A percentile compares a stretch with the other conserved stretches of the same genome.
These are phyloP conservation scores for Drosophila seguyi DNA, from an alignment of 1,140 invertebrate species.

Conservation along the genomic window DNA sequence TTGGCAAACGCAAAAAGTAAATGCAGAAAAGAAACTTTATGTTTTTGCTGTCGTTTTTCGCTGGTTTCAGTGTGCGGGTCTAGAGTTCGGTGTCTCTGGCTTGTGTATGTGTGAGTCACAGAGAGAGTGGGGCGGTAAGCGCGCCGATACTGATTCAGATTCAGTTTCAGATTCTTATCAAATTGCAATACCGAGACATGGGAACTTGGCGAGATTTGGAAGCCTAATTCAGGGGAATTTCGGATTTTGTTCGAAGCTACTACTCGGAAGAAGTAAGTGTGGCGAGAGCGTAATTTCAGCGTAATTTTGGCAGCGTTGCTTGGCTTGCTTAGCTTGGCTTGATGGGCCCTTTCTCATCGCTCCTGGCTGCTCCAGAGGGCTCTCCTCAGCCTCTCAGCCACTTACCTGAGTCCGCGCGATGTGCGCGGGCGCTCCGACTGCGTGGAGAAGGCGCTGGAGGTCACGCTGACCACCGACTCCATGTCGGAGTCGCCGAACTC, in stretches of 20 bases:
- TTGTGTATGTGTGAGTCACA: constrained; percentile 27
- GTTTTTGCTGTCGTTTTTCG: constrained; percentile 65
- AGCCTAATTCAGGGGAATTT: constrained; percentile 62
- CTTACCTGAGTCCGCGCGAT: constrained; percentile 90
- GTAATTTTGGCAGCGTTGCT: constrained; percentile 65
- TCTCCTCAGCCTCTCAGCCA: constrained; percentile 24
- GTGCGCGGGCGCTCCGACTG: constrained; percentile 94
- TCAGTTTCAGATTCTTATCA: constrained; percentile 3
- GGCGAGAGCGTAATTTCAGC: constrained; percentile 62
- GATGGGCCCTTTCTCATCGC: constrained; percentile 10
- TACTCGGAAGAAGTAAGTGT: constrained; percentile 32
- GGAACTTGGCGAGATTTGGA: constrained; percentile 7
- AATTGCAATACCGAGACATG: constrained; percentile 22
- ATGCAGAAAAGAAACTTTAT: constrained; percentile 82
- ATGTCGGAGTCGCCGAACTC: constrained; percentile 94
- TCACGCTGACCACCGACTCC: constrained; percentile 94
- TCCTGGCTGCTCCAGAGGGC: constrained; percentile 12
- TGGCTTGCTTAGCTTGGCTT: constrained; percentile 46
- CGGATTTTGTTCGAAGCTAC: constrained; percentile 48
- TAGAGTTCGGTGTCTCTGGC: constrained; percentile 32
- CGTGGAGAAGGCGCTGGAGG: constrained; percentile 96
- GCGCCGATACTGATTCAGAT: constrained; percentile 29
- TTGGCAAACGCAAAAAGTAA: constrained; percentile 75
- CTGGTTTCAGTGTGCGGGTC: constrained; percentile 51
- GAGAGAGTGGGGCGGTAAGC: constrained; percentile 43